These are phyloP conservation scores for Helostoma temminkii DNA, from an alignment of 2,797 vertebrate species.

Conservation along the genomic window DNA sequence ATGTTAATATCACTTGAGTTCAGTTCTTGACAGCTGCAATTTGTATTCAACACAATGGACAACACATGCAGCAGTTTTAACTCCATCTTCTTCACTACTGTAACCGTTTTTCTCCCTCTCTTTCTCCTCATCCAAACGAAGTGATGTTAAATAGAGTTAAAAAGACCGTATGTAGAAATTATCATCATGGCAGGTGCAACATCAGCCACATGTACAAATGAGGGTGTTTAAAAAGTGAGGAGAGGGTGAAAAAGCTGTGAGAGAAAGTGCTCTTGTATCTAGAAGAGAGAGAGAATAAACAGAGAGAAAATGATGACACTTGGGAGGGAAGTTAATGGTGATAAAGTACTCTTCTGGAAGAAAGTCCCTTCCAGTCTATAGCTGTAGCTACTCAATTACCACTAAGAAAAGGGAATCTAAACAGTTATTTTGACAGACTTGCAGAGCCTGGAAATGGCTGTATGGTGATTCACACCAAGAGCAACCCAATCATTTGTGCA, in stretches of 20 bases:
- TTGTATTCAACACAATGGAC: conserved; percentile 49
- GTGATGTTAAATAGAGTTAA: conserved; percentile 21
- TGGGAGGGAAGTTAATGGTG: conserved; percentile 52
- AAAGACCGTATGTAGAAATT: conserved; percentile 33
- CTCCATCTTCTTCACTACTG: neutral
- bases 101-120: conserved; percentile 8
- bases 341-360: conserved; percentile 48
- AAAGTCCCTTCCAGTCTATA: conserved; percentile 48
- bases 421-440: conserved; percentile 47
- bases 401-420: conserved; percentile 34
- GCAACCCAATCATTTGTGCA: no score
- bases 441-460: conserved; percentile 20
- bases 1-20: conserved; percentile 48
- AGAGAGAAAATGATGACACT: conserved; percentile 48
- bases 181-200: conserved; percentile 25
- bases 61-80: conserved; percentile 1
- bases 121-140: conserved; percentile 29
- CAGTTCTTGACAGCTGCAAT: conserved; percentile 49
- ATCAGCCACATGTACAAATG: conserved; percentile 21
- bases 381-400: conserved; percentile 29
- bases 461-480: conserved; percentile 5
- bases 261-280: conserved; percentile 27
- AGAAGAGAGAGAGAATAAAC: conserved; percentile 33
- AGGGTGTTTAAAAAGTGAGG: conserved; percentile 32
- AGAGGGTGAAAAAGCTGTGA: neutral